Evolutionary conservation across 2,888 invertebrate species (phyloP).

Genomic region (Dasysyrphus tricinctus): DNA sequence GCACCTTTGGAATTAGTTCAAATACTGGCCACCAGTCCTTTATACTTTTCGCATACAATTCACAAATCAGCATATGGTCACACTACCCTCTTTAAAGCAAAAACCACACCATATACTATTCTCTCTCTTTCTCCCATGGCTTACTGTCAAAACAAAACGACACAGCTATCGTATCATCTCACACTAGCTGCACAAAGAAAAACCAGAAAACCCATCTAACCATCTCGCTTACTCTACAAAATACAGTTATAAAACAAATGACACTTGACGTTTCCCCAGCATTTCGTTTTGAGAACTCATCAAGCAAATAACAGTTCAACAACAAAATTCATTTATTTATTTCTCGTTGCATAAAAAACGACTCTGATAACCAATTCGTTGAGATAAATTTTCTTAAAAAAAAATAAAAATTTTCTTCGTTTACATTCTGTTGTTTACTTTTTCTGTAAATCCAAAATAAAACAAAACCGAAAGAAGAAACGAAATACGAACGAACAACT

Average conservation of each 20-base stretch:
- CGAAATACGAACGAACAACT: constrained; percentile 33
- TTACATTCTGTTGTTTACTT: constrained; percentile 1
- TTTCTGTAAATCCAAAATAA: not conserved
- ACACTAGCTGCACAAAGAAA: not conserved
- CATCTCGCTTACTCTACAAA: constrained; percentile 18
- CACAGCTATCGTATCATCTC: not conserved
- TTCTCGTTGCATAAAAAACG: constrained; percentile 17
- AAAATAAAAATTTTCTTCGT: constrained; percentile 5
- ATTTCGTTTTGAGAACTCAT: constrained; percentile 66
- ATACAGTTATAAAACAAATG: constrained; percentile 71
- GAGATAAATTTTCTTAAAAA: not conserved
- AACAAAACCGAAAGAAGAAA: constrained; percentile 4
- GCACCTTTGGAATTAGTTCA: not conserved
- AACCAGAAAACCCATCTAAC: not conserved
- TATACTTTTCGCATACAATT: not conserved
- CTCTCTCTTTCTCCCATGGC: not conserved
- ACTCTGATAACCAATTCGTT: not conserved
- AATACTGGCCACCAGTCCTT: not conserved
- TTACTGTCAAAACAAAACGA: constrained; percentile 1
- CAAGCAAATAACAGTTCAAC: constrained; percentile 51
- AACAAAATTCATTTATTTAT: constrained; percentile 31
- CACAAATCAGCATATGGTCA: constrained; percentile 1
- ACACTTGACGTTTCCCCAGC: constrained; percentile 67
- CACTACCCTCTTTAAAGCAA: constrained; percentile 8
- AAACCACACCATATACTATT: not conserved